A percentile compares a stretch with the other conserved stretches of the same genome.
Conservation (phyloP, 2,797 vertebrate species). For the Tadarida brasiliensis region DNA sequence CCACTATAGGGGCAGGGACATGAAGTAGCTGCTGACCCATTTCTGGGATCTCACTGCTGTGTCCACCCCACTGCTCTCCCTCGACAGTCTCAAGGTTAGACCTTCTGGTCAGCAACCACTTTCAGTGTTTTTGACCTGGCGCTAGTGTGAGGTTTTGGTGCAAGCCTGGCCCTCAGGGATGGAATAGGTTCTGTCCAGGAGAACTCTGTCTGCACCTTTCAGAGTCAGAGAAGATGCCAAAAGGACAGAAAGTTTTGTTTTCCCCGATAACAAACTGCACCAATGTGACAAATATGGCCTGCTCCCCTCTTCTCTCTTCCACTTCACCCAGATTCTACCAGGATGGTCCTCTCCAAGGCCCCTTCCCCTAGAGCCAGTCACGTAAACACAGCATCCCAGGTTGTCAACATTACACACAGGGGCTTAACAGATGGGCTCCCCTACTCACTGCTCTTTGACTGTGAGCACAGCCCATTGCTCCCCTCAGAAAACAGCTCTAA, state of each 20-base stretch:
- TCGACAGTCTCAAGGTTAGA: neutral
- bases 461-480: neutral
- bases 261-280: neutral
- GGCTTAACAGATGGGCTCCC: neutral
- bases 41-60: neutral
- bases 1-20: neutral
- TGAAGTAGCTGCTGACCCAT: neutral
- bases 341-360: neutral
- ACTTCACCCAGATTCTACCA: neutral
- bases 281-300: neutral
- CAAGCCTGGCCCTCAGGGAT: neutral
- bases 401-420: neutral
- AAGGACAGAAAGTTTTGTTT: neutral
- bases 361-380: rapidly evolving
- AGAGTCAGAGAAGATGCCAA: neutral
- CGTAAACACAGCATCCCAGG: neutral
- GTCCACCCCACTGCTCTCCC: neutral
- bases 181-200: neutral
- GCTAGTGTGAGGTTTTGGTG: neutral
- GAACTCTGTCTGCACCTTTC: neutral
- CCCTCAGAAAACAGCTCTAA: neutral
- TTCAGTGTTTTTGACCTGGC: neutral
- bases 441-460: neutral
- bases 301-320: neutral
- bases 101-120: neutral